Percentiles rank a stretch among this genome's conserved stretches.
Evolutionary conservation across 1,140 invertebrate species (phyloP).

Genomic region (Thaumatotibia leucotreta): DNA sequence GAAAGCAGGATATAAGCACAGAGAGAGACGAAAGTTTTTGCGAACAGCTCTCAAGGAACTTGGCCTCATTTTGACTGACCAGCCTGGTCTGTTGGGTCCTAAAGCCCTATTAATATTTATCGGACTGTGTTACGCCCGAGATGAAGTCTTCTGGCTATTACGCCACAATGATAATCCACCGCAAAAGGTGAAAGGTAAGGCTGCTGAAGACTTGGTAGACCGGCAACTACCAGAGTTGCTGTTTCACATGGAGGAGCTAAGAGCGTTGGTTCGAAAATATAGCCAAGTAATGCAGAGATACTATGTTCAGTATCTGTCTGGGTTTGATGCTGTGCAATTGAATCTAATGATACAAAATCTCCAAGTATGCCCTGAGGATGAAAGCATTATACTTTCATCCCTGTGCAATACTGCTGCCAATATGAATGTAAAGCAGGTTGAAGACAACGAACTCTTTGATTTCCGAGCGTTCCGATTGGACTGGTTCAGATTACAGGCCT

Average conservation of each 20-base stretch:
- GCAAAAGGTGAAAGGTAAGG: conserved; percentile 90
- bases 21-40: conserved; percentile 97
- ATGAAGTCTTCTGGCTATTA: conserved; percentile 98
- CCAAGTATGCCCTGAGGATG: conserved; percentile 93
- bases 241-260: conserved; percentile 98
- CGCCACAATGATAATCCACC: conserved; percentile 96
- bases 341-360: conserved; percentile 94
- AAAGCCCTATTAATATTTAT: conserved; percentile 98
- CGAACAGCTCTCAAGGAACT: conserved; percentile 97
- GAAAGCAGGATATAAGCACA: conserved; percentile 92
- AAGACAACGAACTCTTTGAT: conserved; percentile 97
- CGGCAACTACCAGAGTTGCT: conserved; percentile 97
- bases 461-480: conserved; percentile 96
- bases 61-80: conserved; percentile 96
- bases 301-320: conserved; percentile 97
- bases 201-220: conserved; percentile 93
- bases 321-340: conserved; percentile 95
- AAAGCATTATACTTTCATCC: conserved; percentile 95
- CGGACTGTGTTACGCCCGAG: conserved; percentile 94
- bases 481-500: conserved; percentile 98
- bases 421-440: conserved; percentile 95
- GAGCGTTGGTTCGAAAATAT: conserved; percentile 95
- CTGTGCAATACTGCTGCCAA: conserved; percentile 93
- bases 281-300: conserved; percentile 98
- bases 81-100: conserved; percentile 97